Evolutionary conservation across 2,113 vertebrate genomes (phyloP), one percentile per base, ranked within the genome.

Genomic region (Poeciliopsis prolifica): DNA sequence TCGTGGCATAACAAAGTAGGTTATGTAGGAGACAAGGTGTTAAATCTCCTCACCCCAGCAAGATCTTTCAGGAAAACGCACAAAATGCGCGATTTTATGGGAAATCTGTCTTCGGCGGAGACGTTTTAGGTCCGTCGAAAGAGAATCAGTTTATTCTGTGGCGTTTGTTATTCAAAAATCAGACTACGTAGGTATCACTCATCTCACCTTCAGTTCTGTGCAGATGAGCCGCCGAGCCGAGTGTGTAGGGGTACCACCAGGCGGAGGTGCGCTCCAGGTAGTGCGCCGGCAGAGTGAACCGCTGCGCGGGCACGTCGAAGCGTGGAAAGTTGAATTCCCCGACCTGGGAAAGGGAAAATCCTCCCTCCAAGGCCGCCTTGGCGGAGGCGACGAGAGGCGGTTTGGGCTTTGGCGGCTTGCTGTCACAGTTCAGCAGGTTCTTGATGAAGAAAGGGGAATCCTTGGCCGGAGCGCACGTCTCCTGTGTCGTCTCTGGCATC

Each of bases 381-480:
- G 51, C 51, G 77, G 95, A 90, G 5, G 96, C 95, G 19, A 95
- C 92, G 87, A 98, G 94, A 65, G 96, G 90, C 65, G 96, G 94
- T 75, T 95, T 95, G 15, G 96, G 95, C 72, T 97, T 97, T 12
- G 95, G 94, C 54, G 96, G 89, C 66, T 95, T 95, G 78, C 81
- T 93, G 67, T 97, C 97, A 85, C 96, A 97, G 93, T 96, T 98
- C 85, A 99, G 96, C 82, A 98, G 94, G 92, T 97, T 99, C 94
- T 97, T 97, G 82, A 99, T 99, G 93, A 96, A 98, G 94, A 99
- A 99, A 29, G 96, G 96, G 35, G 97, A 98, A 82, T 98, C 97
- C 93, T 98, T 97, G 79, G 95, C 94, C 64, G 94, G 92, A 89
- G 92, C 93, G 87, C 94, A 94, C 30, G 93, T 93, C 83, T 96